A percentile compares a stretch with the other conserved stretches of the same genome.
Conservation (phyloP, 1,140 invertebrate species). For the Lepidurus packardi region DNA sequence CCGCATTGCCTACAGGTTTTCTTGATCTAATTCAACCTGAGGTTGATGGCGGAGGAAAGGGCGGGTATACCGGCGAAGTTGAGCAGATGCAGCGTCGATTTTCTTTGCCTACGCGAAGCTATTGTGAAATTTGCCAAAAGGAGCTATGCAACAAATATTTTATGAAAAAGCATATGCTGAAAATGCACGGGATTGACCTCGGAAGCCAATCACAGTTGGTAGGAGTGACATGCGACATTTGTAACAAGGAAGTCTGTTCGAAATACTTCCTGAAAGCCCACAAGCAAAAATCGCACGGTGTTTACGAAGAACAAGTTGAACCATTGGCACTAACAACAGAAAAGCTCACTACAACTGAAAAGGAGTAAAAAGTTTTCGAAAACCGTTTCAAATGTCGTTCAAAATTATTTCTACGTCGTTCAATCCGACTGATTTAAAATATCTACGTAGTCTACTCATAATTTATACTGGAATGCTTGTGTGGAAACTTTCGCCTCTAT, state of each 20-base stretch:
- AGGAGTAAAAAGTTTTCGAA: no score
- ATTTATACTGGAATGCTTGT: no score
- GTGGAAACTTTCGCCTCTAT: no score
- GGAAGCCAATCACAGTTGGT: conserved; percentile 43
- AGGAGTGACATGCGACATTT: conserved; percentile 51
- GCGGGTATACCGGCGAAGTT: not conserved
- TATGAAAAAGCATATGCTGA: conserved; percentile 62
- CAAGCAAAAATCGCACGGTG: conserved; percentile 55
- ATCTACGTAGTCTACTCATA: no score
- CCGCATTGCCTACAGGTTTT: not conserved
- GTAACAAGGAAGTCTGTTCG: conserved; percentile 53
- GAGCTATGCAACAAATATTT: conserved; percentile 64
- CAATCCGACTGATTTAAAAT: no score
- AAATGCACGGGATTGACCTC: conserved; percentile 57
- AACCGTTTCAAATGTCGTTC: no score
- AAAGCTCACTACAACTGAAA: not conserved
- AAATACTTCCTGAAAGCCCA: conserved; percentile 56
- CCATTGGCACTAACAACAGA: not conserved
- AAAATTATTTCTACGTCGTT: no score
- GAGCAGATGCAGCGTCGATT: conserved; percentile 33
- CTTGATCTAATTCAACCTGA: not conserved
- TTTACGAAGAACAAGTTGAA: conserved; percentile 42
- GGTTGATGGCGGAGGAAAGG: not conserved
- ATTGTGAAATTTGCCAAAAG: conserved; percentile 61
- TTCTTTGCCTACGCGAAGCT: conserved; percentile 50